Evolutionary conservation across 2,113 vertebrate genomes (phyloP).

Genomic region (Thamnaconus septentrionalis): DNA sequence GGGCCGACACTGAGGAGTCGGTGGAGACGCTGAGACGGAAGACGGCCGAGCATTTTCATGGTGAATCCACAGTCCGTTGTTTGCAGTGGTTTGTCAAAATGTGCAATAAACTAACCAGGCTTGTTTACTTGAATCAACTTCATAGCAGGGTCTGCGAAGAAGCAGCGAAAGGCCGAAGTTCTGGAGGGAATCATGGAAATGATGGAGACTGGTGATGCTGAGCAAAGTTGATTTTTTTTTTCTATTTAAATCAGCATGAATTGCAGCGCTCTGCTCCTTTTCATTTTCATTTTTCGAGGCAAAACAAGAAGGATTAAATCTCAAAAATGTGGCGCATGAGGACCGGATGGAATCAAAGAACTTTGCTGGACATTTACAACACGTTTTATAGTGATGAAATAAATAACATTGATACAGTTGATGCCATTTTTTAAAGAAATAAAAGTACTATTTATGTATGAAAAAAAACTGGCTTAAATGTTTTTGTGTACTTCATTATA

Average conservation of each 20-base stretch:
- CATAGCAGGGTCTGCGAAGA: conserved; percentile 78
- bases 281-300: conserved; percentile 1
- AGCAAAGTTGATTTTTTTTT: conserved; percentile 43
- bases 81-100: neutral
- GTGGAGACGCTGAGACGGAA: conserved; percentile 87
- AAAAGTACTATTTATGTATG: no score
- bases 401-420: neutral
- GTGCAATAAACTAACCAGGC: neutral
- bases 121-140: neutral
- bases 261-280: neutral
- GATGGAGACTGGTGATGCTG: conserved; percentile 79
- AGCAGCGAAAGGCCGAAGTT: conserved; percentile 76
- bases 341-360: neutral
- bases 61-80: conserved; percentile 64
- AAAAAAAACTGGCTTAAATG: no score
- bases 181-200: conserved; percentile 86
- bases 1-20: conserved; percentile 89
- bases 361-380: neutral
- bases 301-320: neutral
- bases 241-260: neutral
- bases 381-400: conserved; percentile 18
- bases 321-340: neutral
- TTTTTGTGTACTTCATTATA: no score
- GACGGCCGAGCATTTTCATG: conserved; percentile 89
- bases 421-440: neutral